Evolutionary conservation across 2,113 vertebrate genomes (phyloP).

Genomic region (Pachyramphus minor): DNA sequence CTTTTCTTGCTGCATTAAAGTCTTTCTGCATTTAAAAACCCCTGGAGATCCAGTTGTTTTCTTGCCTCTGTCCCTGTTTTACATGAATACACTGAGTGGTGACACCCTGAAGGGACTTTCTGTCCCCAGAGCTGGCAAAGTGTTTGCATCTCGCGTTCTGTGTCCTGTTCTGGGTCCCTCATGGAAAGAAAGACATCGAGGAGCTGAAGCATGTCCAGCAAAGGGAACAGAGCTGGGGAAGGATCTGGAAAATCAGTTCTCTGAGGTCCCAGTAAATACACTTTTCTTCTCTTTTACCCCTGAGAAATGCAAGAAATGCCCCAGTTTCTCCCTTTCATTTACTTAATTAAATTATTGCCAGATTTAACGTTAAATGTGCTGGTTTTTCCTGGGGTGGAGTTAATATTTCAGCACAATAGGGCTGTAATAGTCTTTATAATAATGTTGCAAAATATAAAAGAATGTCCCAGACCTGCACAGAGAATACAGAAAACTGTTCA

Average conservation of each 20-base stretch:
- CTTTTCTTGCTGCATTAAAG: constrained; percentile 15
- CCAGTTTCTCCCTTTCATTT: not conserved
- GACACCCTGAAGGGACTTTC: not conserved
- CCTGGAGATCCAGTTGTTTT: not conserved
- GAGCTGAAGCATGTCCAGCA: not conserved
- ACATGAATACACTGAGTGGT: not conserved
- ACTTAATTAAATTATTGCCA: not conserved
- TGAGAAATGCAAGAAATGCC: not conserved
- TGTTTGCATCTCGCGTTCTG: rapidly evolving
- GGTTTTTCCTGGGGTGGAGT: not conserved
- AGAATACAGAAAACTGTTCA: not conserved
- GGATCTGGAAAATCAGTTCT: not conserved
- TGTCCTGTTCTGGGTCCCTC: not conserved
- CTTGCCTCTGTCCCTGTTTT: not conserved
- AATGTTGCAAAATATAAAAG: not conserved
- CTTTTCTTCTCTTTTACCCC: not conserved
- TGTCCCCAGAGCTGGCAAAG: not conserved
- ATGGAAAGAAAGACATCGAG: not conserved
- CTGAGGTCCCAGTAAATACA: not conserved
- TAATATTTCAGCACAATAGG: not conserved
- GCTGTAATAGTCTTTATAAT: not conserved
- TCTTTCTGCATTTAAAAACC: not conserved
- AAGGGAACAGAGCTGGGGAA: not conserved
- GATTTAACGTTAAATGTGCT: not conserved
- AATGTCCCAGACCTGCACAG: not conserved